Evolutionary conservation across 92 coral and sea anemone species (phyloP), one percentile per base, ranked within the genome.

Genomic region (Porites evermanni): DNA sequence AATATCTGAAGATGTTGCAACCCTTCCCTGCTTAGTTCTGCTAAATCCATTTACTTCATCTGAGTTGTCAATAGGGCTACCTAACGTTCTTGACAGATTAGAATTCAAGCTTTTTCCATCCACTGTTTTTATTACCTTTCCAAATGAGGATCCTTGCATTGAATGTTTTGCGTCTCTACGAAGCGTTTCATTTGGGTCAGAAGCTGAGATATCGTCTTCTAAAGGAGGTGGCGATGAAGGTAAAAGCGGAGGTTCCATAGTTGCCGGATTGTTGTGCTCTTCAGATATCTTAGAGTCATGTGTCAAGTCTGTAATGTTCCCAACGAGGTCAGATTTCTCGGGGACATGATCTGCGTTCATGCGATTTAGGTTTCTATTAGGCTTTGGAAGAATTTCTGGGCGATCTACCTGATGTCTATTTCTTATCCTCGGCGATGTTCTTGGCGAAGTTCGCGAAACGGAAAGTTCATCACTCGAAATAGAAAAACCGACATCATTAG

Each of bases 201-300:
- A 70, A 32, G 79, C 20, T 4, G 63, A 53, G 32, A 56, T 74
- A 24, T 67, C 77, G 21, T 67, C 83, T 3, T 89, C 90, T 59
- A 85, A 68, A 14, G 78, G 79, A 0, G 87, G 93, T 20, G 87
- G 90, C n/a, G 93, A 81, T 19, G 88, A 13, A 9, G 90, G 93
- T 2, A 80, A 54, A 21, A 79, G 87, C 9, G 90, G 93, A 17
- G 90, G 86, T 18, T 67, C 52, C 17, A 63, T 18, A 78, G 64
- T 50, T 51, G 20, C 53, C 44, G 8, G 60, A 51, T 21, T 56
- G 56, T 73, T 53, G 53, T 60, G 20, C 11, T 11, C 29, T 20
- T 53, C n/a, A 58, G 19, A n/a, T 23, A 54, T n/a, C 70, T 19
- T 24, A 47, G 47, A 72, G 20, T 83, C 50, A 63, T 83, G 8